Percentiles rank a stretch among this genome's conserved stretches.
These are phyloP conservation scores for Eupeodes latifasciatus DNA, from an alignment of 2,888 invertebrate species.

Conservation along the genomic window DNA sequence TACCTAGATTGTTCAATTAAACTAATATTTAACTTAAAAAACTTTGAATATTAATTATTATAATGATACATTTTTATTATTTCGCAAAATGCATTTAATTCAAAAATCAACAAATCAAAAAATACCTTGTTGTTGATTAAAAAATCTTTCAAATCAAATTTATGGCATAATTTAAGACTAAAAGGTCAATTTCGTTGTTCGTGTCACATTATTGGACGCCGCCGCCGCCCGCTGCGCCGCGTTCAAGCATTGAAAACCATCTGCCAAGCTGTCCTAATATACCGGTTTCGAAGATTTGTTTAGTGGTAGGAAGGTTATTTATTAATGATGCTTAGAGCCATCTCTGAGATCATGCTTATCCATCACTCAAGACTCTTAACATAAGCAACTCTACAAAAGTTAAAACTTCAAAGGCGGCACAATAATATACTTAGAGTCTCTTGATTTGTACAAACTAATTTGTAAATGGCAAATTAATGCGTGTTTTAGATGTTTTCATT, in stretches of 20 bases:
- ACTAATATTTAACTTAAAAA: no score
- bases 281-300: conserved; percentile 22
- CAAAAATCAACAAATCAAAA: not conserved
- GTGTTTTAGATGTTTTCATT: conserved; percentile 74
- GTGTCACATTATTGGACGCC: conserved; percentile 33
- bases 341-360: conserved; percentile 57
- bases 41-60: no score
- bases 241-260: conserved; percentile 15
- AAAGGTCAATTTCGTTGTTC: conserved; percentile 18
- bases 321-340: conserved; percentile 53
- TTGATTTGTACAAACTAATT: conserved; percentile 71
- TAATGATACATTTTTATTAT: no score
- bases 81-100: no score
- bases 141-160: conserved; percentile 15
- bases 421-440: conserved; percentile 57
- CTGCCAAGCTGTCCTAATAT: conserved; percentile 41
- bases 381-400: not conserved
- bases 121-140: not conserved
- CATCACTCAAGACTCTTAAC: conserved; percentile 43
- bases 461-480: conserved; percentile 75
- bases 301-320: conserved; percentile 40
- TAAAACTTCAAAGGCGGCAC: conserved; percentile 58
- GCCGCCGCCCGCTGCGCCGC: not conserved
- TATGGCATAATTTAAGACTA: conserved; percentile 17
- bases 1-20: no score